A percentile compares a stretch with the other conserved stretches of the same genome.
Conservation (phyloP, 2,888 invertebrate species). For the Chalcis sispes region DNA sequence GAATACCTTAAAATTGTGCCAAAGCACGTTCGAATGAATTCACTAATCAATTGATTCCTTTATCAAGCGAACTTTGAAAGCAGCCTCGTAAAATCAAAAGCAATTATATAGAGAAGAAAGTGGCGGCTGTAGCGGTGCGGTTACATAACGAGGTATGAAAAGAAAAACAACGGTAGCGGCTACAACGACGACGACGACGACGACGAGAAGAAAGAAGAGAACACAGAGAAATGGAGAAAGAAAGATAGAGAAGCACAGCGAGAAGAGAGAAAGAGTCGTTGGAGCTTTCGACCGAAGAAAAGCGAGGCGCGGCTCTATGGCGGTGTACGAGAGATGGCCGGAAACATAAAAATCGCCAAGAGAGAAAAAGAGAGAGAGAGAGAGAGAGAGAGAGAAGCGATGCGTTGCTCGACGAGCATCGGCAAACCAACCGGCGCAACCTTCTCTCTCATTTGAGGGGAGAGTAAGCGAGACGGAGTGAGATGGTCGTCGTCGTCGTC, state of each 20-base stretch:
- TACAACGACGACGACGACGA: too few species aligned
- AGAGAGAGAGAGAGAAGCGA: neutral
- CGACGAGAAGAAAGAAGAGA: too few species aligned
- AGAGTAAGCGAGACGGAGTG: neutral
- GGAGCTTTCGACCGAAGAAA: conserved; percentile 14
- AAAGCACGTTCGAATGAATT: too few species aligned
- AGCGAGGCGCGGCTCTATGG: conserved; percentile 3
- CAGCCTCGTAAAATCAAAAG: too few species aligned
- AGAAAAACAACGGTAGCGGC: neutral
- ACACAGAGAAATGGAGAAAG: neutral
- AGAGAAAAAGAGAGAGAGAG: neutral
- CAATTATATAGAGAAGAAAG: too few species aligned
- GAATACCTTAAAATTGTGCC: too few species aligned
- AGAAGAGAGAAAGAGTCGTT: neutral
- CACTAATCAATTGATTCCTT: too few species aligned
- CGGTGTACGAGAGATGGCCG: conserved; percentile 19
- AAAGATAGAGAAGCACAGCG: neutral
- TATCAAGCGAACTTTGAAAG: too few species aligned
- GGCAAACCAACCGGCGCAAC: too few species aligned
- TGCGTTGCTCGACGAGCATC: conserved; percentile 16
- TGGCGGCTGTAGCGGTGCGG: too few species aligned
- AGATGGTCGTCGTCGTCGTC: conserved; percentile 7
- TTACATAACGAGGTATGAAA: conserved; percentile 1
- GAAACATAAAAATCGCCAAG: conserved; percentile 55
- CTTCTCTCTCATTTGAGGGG: too few species aligned